Evolutionary conservation across 2,888 invertebrate species (phyloP).

Genomic region (Hedychridium roseum): DNA sequence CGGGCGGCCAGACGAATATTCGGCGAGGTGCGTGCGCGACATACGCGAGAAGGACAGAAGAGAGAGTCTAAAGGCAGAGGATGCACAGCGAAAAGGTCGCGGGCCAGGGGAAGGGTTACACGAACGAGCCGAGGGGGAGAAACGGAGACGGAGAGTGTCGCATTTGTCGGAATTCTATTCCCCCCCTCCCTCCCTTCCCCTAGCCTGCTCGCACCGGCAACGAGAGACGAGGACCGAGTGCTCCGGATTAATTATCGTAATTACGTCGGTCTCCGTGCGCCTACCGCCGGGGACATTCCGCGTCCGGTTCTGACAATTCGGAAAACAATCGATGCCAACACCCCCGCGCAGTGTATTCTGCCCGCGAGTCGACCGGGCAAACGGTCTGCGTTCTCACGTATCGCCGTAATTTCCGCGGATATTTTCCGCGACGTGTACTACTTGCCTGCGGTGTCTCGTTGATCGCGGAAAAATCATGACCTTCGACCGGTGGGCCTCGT

Average conservation of each 20-base stretch:
- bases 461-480: too few relatives aligned
- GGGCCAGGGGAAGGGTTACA: slow-evolving; percentile 14
- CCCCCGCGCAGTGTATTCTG: too few relatives aligned
- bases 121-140: slow-evolving; percentile 21
- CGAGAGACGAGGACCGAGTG: slow-evolving; percentile 30
- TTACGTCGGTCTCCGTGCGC: slow-evolving; percentile 30
- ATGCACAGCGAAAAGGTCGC: slow-evolving; percentile 17
- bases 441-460: too few relatives aligned
- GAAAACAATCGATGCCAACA: background rate
- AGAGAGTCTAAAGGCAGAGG: slow-evolving; percentile 11
- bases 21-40: slow-evolving; percentile 45
- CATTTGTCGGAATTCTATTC: slow-evolving; percentile 44
- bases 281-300: background rate
- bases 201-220: slow-evolving; percentile 22
- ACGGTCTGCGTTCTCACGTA: too few relatives aligned
- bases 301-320: background rate
- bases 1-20: slow-evolving; percentile 48
- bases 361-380: too few relatives aligned
- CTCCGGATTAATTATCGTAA: slow-evolving; percentile 40
- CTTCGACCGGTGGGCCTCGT: too few relatives aligned
- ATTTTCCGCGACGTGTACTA: too few relatives aligned
- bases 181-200: too few relatives aligned
- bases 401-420: too few relatives aligned
- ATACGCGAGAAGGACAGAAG: slow-evolving; percentile 35
- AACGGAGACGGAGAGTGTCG: slow-evolving; percentile 30